Evolutionary conservation across 2,113 vertebrate genomes (phyloP).

Genomic region (Indicator indicator): DNA sequence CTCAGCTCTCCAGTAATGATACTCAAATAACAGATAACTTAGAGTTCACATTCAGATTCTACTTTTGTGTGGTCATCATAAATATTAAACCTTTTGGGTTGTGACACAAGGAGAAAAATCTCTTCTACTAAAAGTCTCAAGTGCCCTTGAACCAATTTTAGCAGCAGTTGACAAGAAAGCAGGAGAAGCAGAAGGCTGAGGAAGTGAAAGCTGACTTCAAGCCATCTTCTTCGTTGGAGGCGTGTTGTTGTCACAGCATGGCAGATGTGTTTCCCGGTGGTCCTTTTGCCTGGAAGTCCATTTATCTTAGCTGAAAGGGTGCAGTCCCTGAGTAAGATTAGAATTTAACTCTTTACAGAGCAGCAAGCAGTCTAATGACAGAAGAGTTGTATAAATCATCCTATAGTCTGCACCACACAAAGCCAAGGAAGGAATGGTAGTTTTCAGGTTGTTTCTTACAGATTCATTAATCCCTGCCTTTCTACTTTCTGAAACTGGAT

Average conservation of each 20-base stretch:
- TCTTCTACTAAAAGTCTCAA: conserved; percentile 17
- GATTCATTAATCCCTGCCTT: not conserved
- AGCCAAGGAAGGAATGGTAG: not conserved
- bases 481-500: not conserved
- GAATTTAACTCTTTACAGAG: conserved; percentile 27
- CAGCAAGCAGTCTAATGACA: not conserved
- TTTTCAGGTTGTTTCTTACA: not conserved
- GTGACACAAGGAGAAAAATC: not conserved
- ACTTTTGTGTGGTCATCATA: not conserved
- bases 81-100: not conserved
- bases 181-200: conserved; percentile 42
- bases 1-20: not conserved
- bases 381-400: not conserved
- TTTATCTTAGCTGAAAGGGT: conserved; percentile 38
- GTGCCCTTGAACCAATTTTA: conserved; percentile 55
- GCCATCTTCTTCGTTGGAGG: not conserved
- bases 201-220: conserved; percentile 35
- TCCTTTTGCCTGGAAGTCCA: conserved; percentile 32
- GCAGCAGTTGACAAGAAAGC: not conserved
- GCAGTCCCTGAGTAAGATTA: not conserved
- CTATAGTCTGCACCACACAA: not conserved
- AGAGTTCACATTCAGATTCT: not conserved
- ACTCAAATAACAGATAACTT: not conserved
- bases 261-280: conserved; percentile 37
- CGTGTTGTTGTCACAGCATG: conserved; percentile 26